phyloP scores from a whole-genome alignment of 2,113 vertebrate species.

The Pelodiscus sinensis region DNA sequence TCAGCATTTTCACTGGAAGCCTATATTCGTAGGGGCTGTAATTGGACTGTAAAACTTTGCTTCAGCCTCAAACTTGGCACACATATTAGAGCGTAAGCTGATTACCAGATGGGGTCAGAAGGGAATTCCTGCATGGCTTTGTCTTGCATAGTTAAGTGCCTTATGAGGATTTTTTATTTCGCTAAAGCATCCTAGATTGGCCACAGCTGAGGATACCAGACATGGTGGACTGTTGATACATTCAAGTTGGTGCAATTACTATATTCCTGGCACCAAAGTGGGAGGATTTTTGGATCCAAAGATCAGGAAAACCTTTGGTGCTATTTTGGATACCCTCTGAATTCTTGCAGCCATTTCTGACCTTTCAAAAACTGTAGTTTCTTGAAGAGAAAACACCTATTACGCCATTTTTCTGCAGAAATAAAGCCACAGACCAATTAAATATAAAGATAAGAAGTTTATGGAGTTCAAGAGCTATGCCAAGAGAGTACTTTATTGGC shows the following conservation, averaged over 20 bases:
- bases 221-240: rapidly evolving
- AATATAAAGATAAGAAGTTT: not conserved
- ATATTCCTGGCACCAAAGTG: not conserved
- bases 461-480: not conserved
- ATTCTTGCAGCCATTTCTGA: not conserved
- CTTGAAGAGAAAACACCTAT: not conserved
- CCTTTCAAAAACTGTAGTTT: not conserved
- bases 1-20: constrained; percentile 77
- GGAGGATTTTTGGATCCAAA: not conserved
- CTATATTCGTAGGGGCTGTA: constrained; percentile 66
- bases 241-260: not conserved
- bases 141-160: not conserved
- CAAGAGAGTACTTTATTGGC: not conserved
- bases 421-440: not conserved
- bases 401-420: not conserved
- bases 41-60: constrained; percentile 72
- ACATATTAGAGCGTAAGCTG: not conserved
- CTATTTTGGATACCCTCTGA: not conserved
- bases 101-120: constrained; percentile 55
- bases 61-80: constrained; percentile 72
- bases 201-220: not conserved
- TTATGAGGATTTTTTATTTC: not conserved
- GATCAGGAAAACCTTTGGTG: not conserved
- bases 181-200: not conserved
- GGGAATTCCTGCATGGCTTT: constrained; percentile 38